Conservation (phyloP, 1,140 invertebrate species). For the Cyrtorhinus lividipennis region DNA sequence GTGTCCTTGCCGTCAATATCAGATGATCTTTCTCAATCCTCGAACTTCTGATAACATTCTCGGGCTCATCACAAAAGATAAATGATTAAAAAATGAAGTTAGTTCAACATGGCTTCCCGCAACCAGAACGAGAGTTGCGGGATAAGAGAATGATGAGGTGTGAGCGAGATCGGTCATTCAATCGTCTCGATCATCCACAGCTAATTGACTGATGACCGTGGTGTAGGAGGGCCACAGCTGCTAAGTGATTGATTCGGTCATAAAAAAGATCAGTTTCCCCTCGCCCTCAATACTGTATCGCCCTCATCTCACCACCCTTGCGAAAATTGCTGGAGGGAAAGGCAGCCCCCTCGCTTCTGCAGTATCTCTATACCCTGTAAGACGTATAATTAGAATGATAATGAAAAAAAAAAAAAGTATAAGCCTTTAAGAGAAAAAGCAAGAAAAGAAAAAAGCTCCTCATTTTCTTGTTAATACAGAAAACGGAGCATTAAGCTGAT, state of each 20-base stretch:
- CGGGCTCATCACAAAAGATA: too few species aligned
- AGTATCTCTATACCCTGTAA: neutral
- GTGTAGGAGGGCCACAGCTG: neutral
- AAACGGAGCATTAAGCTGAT: conserved; percentile 5
- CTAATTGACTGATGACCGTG: conserved; percentile 5
- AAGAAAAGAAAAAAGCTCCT: neutral
- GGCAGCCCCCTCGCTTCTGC: neutral
- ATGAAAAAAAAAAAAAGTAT: neutral
- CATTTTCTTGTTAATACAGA: conserved; percentile 8
- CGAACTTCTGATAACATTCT: too few species aligned
- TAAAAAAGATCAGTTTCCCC: neutral
- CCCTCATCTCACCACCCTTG: neutral
- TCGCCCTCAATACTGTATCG: neutral
- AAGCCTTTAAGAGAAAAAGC: neutral
- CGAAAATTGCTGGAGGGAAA: neutral
- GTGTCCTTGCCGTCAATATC: too few species aligned
- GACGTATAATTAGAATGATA: conserved; percentile 1
- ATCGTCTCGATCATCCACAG: neutral
- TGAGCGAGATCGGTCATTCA: neutral
- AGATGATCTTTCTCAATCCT: too few species aligned
- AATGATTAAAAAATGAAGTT: too few species aligned
- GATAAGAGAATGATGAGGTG: neutral
- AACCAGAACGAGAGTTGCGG: too few species aligned
- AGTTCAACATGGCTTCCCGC: too few species aligned
- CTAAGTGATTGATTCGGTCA: conserved; percentile 8